Evolutionary conservation across 2,797 vertebrate genomes (phyloP).

Genomic region (Menidia menidia): DNA sequence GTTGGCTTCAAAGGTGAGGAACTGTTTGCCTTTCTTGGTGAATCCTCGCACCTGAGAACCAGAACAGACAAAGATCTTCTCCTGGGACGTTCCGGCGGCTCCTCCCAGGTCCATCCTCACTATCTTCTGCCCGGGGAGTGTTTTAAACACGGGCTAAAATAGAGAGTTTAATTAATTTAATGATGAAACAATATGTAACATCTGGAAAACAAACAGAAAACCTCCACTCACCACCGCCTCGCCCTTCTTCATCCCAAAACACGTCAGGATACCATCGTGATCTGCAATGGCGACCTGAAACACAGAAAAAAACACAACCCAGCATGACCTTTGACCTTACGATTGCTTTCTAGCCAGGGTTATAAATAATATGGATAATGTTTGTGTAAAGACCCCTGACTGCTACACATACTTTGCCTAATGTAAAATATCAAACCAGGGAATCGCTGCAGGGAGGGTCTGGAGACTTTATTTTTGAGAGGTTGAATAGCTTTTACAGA

Average conservation of each 20-base stretch:
- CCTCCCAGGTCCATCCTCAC: slow-evolving; percentile 92
- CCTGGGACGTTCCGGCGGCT: slow-evolving; percentile 90
- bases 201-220: background rate
- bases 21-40: slow-evolving; percentile 98
- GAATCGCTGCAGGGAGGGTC: too few species aligned
- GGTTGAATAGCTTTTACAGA: too few species aligned
- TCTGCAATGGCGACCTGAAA: slow-evolving; percentile 93
- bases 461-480: too few species aligned
- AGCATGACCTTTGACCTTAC: background rate
- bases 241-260: slow-evolving; percentile 96
- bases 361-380: background rate
- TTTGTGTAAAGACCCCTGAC: background rate
- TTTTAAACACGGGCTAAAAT: slow-evolving; percentile 93
- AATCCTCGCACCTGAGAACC: slow-evolving; percentile 96
- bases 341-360: background rate
- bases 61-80: slow-evolving; percentile 94
- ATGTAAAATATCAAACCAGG: too few species aligned
- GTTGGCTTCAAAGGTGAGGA: slow-evolving; percentile 97
- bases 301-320: slow-evolving; percentile 6
- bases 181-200: slow-evolving; percentile 1
- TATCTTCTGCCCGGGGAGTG: slow-evolving; percentile 93
- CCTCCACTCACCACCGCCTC: slow-evolving; percentile 89
- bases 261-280: slow-evolving; percentile 92
- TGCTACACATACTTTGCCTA: background rate
- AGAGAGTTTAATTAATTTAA: slow-evolving; percentile 10